phyloP scores from a whole-genome alignment of 2,113 vertebrate genomes.

The Paramormyrops kingsleyae region DNA sequence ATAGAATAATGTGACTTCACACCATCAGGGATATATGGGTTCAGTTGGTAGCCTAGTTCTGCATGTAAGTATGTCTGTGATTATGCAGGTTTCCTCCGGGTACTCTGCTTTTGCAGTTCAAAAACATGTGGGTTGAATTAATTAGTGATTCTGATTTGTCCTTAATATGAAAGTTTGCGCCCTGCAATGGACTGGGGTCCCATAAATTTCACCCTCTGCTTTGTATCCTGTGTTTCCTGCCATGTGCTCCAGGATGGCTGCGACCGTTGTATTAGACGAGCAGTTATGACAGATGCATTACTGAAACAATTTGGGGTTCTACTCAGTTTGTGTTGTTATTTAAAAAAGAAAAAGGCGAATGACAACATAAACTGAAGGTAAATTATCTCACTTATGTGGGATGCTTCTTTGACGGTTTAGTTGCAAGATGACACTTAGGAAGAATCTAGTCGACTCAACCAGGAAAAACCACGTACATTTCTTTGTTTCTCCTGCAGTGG shows the following conservation, averaged over 20 bases:
- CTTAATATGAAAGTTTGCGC: neutral
- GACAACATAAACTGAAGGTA: neutral
- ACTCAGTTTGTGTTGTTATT: neutral
- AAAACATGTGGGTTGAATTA: neutral
- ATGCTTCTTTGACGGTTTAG: neutral
- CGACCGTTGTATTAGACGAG: neutral
- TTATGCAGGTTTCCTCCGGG: neutral
- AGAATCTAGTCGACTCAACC: neutral
- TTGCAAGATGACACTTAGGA: neutral
- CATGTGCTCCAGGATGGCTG: neutral
- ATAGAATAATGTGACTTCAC: neutral
- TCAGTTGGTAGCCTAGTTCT: neutral
- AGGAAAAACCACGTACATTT: neutral
- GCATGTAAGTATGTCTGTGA: neutral
- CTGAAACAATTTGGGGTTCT: neutral
- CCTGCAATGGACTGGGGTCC: neutral
- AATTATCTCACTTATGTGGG: neutral
- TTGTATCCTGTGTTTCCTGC: neutral
- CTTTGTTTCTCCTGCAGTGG: neutral
- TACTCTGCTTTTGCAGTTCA: neutral
- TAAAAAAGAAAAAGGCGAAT: neutral
- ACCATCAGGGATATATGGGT: neutral
- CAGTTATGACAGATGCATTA: neutral
- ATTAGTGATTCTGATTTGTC: neutral
- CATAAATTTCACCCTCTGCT: neutral